Evolutionary conservation across 2,888 invertebrate species (phyloP), one percentile per base, ranked within the genome.

Genomic region (Adela reaumurella): DNA sequence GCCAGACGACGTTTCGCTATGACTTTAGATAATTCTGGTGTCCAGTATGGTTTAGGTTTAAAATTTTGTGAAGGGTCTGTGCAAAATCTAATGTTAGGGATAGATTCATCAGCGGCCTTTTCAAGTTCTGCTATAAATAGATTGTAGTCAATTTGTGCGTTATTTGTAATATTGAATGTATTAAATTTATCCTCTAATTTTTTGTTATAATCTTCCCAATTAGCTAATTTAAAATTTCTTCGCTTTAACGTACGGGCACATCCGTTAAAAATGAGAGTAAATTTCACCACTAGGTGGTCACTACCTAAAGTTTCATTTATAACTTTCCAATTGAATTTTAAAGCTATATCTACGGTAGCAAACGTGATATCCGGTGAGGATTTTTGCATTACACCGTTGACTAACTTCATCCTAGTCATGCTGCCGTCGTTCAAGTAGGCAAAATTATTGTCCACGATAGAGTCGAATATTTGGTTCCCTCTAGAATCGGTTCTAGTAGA

Each of bases 291-390:
- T 1, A 52, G 17, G 41, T 52, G 52, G 19, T 53, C 52, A 29
- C 53, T 54, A 1, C 51, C 53, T 17, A 54, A 24, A 24, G 10
- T 49, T 42, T 56, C 55, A 43, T 56, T 57, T 1, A 19, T 14
- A 2, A 46, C 20, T 1, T 16, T 45, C 54, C 55, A 57, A 14
- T 46, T 19, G 44, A 54, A 51, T 2, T 44, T 19, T 5, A 54
- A 8, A 11, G 54, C 54, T 17, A 55, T 53, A 43, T 56, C 55
- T 2, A 53, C 20, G 1, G 54, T 48, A 1, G 41, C 51, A 1
- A 54, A 14, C 8, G 54, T 47, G 17, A 57, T 43, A 49, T 57
- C 56, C 1, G 56, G 57, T 0, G 55, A 41, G 4, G 52, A 53
- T 28, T 52, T 11, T 20, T 53, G 55, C 1, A 55, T n/a, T 4